These are phyloP conservation scores for Notothenia rossii DNA, from an alignment of 2,113 vertebrate genomes.

Conservation along the genomic window DNA sequence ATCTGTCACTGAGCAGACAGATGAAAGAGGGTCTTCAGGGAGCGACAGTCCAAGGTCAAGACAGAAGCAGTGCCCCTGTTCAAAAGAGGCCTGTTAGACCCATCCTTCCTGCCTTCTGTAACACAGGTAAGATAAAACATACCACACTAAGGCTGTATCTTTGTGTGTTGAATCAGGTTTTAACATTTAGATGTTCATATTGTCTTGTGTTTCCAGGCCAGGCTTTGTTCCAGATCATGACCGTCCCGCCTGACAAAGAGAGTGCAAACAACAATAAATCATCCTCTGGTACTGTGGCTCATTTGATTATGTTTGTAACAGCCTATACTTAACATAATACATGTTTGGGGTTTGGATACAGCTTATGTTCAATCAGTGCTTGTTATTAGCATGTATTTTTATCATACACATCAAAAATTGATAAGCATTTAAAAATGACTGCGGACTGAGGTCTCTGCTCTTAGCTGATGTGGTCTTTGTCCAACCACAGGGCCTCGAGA, in stretches of 20 bases:
- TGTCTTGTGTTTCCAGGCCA: conserved; percentile 51
- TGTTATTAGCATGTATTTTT: not conserved
- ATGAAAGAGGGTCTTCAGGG: conserved; percentile 32
- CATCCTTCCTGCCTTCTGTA: conserved; percentile 90
- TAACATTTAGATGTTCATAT: not conserved
- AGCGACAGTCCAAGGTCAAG: conserved; percentile 76
- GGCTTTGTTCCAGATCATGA: conserved; percentile 77
- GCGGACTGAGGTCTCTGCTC: conserved; percentile 43
- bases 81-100: conserved; percentile 91
- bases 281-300: conserved; percentile 54
- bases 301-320: not conserved
- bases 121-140: conserved; percentile 70
- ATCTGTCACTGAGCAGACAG: conserved; percentile 35
- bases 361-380: not conserved
- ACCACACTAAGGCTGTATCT: not conserved
- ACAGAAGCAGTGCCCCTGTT: conserved; percentile 78
- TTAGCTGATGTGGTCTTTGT: conserved; percentile 55
- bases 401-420: not conserved
- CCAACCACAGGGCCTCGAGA: conserved; percentile 77
- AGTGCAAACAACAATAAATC: conserved; percentile 52
- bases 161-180: not conserved
- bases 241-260: conserved; percentile 75
- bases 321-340: not conserved
- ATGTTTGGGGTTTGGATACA: not conserved
- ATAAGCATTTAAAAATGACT: not conserved